phyloP scores from a whole-genome alignment of 1,140 invertebrate species.

The Zaprionus vittiger region DNA sequence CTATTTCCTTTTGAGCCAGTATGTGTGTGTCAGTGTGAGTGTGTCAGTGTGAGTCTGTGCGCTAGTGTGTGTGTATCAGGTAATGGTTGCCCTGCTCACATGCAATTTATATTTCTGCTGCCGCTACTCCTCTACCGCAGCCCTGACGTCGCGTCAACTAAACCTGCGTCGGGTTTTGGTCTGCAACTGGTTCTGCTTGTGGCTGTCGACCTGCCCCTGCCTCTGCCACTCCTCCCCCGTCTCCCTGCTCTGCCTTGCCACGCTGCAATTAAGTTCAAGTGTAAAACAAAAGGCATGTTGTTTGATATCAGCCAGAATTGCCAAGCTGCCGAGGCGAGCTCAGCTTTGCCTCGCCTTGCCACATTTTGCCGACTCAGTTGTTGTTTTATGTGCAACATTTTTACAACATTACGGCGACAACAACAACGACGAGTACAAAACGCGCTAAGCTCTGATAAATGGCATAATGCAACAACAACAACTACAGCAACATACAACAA shows the following conservation, averaged over 20 bases:
- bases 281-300: conserved; percentile 80
- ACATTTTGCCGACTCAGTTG: conserved; percentile 59
- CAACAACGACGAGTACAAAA: conserved; percentile 25
- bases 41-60: conserved; percentile 33
- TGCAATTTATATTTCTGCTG: conserved; percentile 76
- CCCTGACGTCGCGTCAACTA: conserved; percentile 46
- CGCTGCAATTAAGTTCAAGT: conserved; percentile 78
- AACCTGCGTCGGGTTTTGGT: conserved; percentile 38
- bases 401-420: conserved; percentile 62
- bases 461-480: conserved; percentile 26
- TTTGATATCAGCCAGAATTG: conserved; percentile 66
- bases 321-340: conserved; percentile 1
- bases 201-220: conserved; percentile 14
- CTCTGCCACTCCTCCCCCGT: background rate
- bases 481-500: conserved; percentile 24
- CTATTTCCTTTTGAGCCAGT: conserved; percentile 17
- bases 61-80: conserved; percentile 66
- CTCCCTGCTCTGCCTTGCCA: conserved; percentile 6
- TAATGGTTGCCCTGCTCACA: conserved; percentile 76
- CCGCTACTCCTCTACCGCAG: conserved; percentile 15
- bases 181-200: conserved; percentile 34
- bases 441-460: conserved; percentile 36
- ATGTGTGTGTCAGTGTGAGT: conserved; percentile 21
- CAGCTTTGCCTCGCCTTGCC: conserved; percentile 4
- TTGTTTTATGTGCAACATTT: conserved; percentile 71